Conservation (phyloP, 2,113 vertebrate genomes). For the Ageneiosus marmoratus region DNA sequence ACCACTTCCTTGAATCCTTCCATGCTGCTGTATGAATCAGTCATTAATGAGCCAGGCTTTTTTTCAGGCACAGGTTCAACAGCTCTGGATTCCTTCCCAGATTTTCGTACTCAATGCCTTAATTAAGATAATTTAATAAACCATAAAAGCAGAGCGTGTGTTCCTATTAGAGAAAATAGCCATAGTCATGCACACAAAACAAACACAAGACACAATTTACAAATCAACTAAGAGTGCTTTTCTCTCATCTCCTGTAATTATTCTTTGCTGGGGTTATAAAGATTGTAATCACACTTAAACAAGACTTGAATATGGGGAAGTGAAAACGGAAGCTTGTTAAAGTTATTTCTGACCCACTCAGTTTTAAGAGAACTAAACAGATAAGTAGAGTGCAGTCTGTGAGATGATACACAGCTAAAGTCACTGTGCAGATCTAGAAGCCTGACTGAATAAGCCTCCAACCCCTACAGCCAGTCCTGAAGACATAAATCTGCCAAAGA, state of each 20-base stretch:
- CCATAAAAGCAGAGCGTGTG: conserved; percentile 22
- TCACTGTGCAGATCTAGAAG: conserved; percentile 37
- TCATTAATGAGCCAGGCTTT: conserved; percentile 12
- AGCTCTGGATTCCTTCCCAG: conserved; percentile 45
- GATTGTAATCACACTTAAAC: conserved; percentile 23
- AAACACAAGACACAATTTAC: not conserved
- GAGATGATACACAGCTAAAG: conserved; percentile 37
- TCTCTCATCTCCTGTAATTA: conserved; percentile 10
- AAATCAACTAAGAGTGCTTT: not conserved
- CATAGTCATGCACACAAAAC: conserved; percentile 23
- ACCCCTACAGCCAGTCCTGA: conserved; percentile 21
- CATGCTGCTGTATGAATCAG: conserved; percentile 18
- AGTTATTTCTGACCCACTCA: conserved; percentile 47
- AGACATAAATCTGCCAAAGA: conserved; percentile 41
- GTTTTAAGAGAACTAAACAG: conserved; percentile 57
- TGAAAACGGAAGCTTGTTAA: conserved; percentile 38
- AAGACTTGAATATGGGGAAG: conserved; percentile 36
- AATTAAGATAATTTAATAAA: conserved; percentile 50
- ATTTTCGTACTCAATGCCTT: conserved; percentile 34
- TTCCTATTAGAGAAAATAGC: conserved; percentile 26
- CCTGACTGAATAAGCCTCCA: conserved; percentile 21
- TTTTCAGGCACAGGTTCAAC: conserved; percentile 36
- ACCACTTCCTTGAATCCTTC: not conserved
- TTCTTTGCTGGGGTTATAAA: not conserved
- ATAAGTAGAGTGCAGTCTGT: conserved; percentile 50